Evolutionary conservation across 1,140 invertebrate genomes (phyloP), one percentile per base, ranked within the genome.

Genomic region (Drosophila sturtevanti): DNA sequence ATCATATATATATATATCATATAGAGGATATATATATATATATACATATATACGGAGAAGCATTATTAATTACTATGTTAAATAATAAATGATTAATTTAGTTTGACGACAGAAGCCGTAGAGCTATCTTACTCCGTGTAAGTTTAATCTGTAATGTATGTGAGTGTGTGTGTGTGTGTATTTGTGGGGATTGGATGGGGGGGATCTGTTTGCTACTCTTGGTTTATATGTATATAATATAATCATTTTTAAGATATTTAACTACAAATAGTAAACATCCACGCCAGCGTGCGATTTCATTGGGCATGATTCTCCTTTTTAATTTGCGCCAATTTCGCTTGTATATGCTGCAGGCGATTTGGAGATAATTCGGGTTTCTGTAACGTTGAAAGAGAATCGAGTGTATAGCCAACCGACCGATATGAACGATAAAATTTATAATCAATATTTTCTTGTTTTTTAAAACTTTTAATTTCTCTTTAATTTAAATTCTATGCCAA

Each of bases 361-460:
- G 91, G 90, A 44, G 91, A 91, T 60, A 92, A 55, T 63, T 92
- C 91, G 4, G 87, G 77, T 71, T 89, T 91, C 91, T 92, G 55
- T 14, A 70, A 44, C 10, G 18, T 44, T 55, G 4, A 60, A 68
- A 56, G 1, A 52, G n/a, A 52, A 51, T n/a, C 6, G 2, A 1
- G 9, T 1, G 48, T 52, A 51, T 44, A 61, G 9, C 35, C 21
- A 41, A 35, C 11, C 21, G 51, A 35, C 11, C 34, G 34, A 9
- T 35, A 35, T 35, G 34, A 35, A 35, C 34, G 11, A 35, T 35
- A 3, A 12, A 35, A 3, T 35, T 1, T 1, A 12, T 4, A 10
- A 12, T 10, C 41, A n/a, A 14, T 18, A 16, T 1, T 21, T 21
- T 11, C 4, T 48, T 2, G 16, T 44, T 44, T 44, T 7, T 10